A percentile compares a stretch with the other conserved stretches of the same genome.
These are phyloP conservation scores for Augochlorella aurata DNA, from an alignment of 2,888 invertebrate genomes.

Conservation along the genomic window DNA sequence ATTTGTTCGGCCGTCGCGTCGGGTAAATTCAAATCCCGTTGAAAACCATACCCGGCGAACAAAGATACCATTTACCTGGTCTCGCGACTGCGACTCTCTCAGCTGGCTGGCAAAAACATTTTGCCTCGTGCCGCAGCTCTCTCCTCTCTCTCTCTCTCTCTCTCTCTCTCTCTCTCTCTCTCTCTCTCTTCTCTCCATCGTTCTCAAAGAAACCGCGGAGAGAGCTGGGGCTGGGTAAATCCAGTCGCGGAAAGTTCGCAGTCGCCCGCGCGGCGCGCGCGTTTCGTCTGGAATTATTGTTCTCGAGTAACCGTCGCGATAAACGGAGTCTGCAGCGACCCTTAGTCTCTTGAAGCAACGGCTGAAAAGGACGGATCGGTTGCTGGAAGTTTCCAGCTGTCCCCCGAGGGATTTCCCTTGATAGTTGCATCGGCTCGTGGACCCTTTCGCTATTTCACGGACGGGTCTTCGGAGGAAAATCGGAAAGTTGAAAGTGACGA, in stretches of 20 bases:
- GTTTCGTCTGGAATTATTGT: slow-evolving; percentile 14
- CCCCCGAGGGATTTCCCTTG: neutral
- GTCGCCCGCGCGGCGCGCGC: neutral
- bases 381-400: neutral
- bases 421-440: neutral
- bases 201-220: slow-evolving; percentile 1
- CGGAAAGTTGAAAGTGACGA: neutral
- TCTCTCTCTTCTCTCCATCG: neutral
- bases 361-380: slow-evolving; percentile 3
- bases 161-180: neutral
- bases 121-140: neutral
- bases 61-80: slow-evolving; percentile 33
- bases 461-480: no score
- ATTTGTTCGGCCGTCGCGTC: slow-evolving; percentile 1
- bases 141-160: neutral
- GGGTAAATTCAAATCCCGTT: slow-evolving; percentile 43
- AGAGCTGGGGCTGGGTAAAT: neutral
- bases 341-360: neutral
- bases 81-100: slow-evolving; percentile 16
- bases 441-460: neutral
- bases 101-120: slow-evolving; percentile 17
- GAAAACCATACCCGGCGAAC: slow-evolving; percentile 30
- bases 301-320: slow-evolving; percentile 8
- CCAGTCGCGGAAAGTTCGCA: slow-evolving; percentile 11
- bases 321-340: slow-evolving; percentile 1